phyloP scores from a whole-genome alignment of 2,888 invertebrate species.

The Ichneumoninae sp. region DNA sequence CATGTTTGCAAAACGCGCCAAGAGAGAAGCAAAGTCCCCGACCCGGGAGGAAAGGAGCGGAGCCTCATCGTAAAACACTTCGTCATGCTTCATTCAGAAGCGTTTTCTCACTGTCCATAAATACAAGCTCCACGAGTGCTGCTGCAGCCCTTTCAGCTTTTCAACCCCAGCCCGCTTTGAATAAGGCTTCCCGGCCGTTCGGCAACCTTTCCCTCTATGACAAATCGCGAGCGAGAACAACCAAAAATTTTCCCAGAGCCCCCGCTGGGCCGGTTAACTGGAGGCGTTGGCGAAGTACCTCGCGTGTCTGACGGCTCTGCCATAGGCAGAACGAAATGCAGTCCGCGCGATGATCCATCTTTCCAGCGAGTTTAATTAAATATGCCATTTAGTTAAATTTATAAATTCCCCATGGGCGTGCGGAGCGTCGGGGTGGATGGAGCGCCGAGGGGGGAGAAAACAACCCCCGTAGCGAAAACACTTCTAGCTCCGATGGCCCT shows the following conservation, averaged over 20 bases:
- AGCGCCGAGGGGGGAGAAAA: constrained; percentile 1
- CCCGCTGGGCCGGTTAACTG: constrained; percentile 59
- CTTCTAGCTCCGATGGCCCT: constrained; percentile 35
- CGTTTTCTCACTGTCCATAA: constrained; percentile 22
- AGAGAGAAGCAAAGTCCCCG: background rate
- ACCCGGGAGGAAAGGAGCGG: background rate
- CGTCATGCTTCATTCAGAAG: constrained; percentile 34
- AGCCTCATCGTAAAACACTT: constrained; percentile 32
- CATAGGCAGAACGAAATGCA: constrained; percentile 6
- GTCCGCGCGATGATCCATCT: constrained; percentile 71
- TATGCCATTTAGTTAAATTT: constrained; percentile 70
- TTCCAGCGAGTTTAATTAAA: constrained; percentile 73
- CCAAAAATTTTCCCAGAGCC: constrained; percentile 63
- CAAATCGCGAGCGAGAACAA: constrained; percentile 67
- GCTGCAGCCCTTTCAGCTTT: constrained; percentile 36
- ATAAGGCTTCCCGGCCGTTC: constrained; percentile 23
- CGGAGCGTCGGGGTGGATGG: constrained; percentile 10
- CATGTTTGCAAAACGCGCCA: constrained; percentile 17
- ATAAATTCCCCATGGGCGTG: constrained; percentile 63
- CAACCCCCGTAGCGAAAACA: constrained; percentile 55
- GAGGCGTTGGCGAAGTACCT: constrained; percentile 37
- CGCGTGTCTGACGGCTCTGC: constrained; percentile 21
- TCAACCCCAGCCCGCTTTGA: constrained; percentile 19
- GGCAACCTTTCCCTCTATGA: constrained; percentile 63
- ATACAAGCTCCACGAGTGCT: constrained; percentile 1